Evolutionary conservation across 1,140 invertebrate genomes (phyloP).

Genomic region (Heliothis virescens): DNA sequence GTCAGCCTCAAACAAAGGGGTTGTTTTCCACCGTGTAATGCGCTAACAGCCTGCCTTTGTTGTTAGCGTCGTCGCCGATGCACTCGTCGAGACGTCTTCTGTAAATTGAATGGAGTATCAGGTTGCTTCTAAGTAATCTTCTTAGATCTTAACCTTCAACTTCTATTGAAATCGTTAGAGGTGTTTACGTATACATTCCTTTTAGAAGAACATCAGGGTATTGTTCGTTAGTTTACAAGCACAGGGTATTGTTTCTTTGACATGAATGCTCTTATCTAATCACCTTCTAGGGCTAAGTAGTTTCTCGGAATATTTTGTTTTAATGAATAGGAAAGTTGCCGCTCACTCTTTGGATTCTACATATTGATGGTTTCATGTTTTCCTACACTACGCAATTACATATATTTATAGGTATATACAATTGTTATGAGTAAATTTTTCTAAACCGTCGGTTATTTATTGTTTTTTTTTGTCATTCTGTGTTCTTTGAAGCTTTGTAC

Average conservation of each 20-base stretch:
- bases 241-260: not conserved
- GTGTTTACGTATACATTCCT: not conserved
- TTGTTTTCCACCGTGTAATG: conserved; percentile 13
- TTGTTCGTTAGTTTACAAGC: not conserved
- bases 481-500: too few species aligned
- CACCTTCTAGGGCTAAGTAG: not conserved
- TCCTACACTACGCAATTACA: too few species aligned
- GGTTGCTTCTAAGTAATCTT: conserved; percentile 11
- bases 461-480: too few species aligned
- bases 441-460: too few species aligned
- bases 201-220: not conserved
- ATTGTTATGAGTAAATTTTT: too few species aligned
- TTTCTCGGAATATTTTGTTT: not conserved
- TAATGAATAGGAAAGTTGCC: too few species aligned
- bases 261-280: not conserved
- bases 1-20: not conserved
- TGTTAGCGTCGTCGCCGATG: not conserved
- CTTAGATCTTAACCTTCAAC: conserved; percentile 11
- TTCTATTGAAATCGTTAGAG: not conserved
- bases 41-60: not conserved
- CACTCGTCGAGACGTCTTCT: conserved; percentile 1
- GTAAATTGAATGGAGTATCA: conserved; percentile 6
- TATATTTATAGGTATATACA: too few species aligned
- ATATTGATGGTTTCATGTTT: too few species aligned
- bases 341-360: too few species aligned